Conservation (phyloP, 2,888 invertebrate species). For the Coelinius sp. region DNA sequence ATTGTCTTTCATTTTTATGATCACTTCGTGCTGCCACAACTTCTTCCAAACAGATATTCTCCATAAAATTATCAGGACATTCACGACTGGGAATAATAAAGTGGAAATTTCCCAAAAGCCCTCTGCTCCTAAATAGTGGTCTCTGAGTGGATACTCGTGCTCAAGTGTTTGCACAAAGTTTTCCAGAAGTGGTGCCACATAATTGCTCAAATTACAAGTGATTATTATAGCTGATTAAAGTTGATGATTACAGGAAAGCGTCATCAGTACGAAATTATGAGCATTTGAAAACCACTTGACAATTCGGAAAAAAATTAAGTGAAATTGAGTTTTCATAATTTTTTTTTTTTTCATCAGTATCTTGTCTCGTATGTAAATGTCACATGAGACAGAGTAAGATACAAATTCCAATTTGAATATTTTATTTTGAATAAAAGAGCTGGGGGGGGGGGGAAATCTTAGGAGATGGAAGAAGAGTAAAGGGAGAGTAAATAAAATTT, state of each 20-base stretch:
- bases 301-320: too few species aligned
- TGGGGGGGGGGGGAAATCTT: not conserved
- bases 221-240: not conserved
- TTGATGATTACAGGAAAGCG: not conserved
- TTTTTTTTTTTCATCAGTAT: too few species aligned
- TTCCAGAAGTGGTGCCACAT: not conserved
- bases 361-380: not conserved
- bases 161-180: not conserved
- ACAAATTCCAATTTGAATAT: slow-evolving; percentile 10
- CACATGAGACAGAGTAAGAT: not conserved
- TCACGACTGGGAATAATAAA: not conserved
- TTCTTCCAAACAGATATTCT: not conserved
- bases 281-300: not conserved
- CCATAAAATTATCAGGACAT: not conserved
- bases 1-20: not conserved
- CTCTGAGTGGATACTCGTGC: not conserved
- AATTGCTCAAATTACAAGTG: not conserved
- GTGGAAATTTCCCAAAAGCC: not conserved
- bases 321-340: too few species aligned
- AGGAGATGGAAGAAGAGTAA: not conserved
- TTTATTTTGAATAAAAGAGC: not conserved
- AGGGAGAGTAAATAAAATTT: slow-evolving; percentile 1
- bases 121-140: not conserved
- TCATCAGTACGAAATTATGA: too few species aligned
- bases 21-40: not conserved